Evolutionary conservation across 2,888 invertebrate species (phyloP).

Genomic region (Ectobius pallidus): DNA sequence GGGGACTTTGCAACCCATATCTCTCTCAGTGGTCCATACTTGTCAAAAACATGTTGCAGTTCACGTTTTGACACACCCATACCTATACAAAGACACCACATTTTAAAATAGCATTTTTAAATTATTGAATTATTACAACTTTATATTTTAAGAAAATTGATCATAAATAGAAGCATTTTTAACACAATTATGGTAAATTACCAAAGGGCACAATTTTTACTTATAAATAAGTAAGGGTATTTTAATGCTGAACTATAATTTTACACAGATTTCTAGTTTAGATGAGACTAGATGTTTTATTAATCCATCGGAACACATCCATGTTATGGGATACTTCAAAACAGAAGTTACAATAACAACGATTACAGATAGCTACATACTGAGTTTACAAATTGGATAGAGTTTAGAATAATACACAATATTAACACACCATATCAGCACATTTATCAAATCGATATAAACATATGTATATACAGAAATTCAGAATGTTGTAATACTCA

Average conservation of each 20-base stretch:
- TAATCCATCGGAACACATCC: no score
- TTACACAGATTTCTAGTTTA: neutral
- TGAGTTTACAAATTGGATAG: no score
- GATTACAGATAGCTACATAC: no score
- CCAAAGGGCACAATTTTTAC: neutral
- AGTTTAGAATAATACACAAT: no score
- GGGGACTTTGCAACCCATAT: conserved; percentile 65
- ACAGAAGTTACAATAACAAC: no score
- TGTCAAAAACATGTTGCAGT: conserved; percentile 60
- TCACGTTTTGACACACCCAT: conserved; percentile 60
- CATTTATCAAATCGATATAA: no score
- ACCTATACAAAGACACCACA: conserved; percentile 45
- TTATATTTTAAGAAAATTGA: neutral
- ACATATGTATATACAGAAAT: no score
- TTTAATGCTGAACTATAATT: neutral
- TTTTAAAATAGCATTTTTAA: neutral
- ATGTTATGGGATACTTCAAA: no score
- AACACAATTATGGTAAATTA: neutral
- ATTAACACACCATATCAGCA: no score
- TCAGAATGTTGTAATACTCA: no score
- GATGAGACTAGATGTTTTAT: no score
- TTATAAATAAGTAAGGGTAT: neutral
- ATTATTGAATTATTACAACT: neutral
- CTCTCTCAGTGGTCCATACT: conserved; percentile 61
- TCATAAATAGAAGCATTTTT: neutral